These are phyloP conservation scores for Onychomys arenicola DNA, from an alignment of 2,797 vertebrate species.

Conservation along the genomic window DNA sequence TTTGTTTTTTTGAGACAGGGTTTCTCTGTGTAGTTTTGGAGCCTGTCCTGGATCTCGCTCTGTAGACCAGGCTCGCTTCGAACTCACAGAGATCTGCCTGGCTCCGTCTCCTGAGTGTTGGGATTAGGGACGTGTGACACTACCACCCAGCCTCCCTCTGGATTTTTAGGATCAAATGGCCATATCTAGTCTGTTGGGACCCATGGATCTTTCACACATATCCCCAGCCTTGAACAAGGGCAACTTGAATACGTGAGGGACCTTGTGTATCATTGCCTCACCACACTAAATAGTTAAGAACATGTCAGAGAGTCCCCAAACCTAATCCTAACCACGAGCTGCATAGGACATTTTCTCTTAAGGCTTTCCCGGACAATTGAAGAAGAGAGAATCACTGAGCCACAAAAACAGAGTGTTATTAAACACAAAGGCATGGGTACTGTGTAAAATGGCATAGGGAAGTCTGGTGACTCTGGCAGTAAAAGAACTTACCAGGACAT, in stretches of 20 bases:
- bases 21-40: no score
- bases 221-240: not conserved
- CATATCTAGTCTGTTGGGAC: not conserved
- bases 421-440: not conserved
- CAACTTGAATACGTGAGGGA: not conserved
- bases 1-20: no score
- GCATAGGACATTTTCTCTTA: not conserved
- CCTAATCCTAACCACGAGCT: no score
- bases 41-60: no score
- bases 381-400: not conserved
- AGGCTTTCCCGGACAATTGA: not conserved
- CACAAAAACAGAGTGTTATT: not conserved
- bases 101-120: no score
- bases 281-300: not conserved
- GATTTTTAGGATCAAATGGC: not conserved
- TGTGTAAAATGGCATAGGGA: not conserved
- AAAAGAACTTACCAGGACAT: not conserved
- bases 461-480: not conserved
- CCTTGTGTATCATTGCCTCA: not conserved
- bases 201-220: not conserved
- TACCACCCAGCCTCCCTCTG: no score
- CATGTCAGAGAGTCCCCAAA: not conserved
- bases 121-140: no score
- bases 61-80: no score
- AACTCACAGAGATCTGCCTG: no score